These are phyloP conservation scores for Manis pentadactyla DNA, from an alignment of 2,797 vertebrate genomes.

Conservation along the genomic window DNA sequence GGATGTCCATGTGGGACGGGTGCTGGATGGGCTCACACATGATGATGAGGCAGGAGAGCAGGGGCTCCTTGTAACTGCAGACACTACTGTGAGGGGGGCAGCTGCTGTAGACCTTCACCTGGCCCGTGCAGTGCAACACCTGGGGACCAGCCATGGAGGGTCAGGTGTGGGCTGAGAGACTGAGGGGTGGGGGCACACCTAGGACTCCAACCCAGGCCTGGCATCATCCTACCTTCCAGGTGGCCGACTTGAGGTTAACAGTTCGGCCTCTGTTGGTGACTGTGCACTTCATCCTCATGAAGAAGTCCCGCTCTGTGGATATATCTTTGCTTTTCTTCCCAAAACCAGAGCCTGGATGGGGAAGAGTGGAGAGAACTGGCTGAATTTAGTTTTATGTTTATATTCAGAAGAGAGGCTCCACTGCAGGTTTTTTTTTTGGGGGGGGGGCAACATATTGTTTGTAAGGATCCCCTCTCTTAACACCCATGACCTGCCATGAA, in stretches of 20 bases:
- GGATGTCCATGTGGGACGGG: slow-evolving; percentile 96
- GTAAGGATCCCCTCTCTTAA: not conserved
- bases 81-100: slow-evolving; percentile 88
- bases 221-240: slow-evolving; percentile 93
- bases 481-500: too few relatives aligned
- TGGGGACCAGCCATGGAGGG: slow-evolving; percentile 77
- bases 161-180: not conserved
- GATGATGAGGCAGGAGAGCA: slow-evolving; percentile 95
- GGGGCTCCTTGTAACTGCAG: slow-evolving; percentile 94
- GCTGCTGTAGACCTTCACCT: slow-evolving; percentile 93
- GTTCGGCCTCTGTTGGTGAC: slow-evolving; percentile 98
- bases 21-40: slow-evolving; percentile 98
- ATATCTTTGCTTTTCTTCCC: slow-evolving; percentile 95
- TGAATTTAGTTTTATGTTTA: not conserved
- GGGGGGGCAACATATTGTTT: too few relatives aligned
- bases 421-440: not conserved
- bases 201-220: not conserved
- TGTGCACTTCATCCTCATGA: slow-evolving; percentile 99
- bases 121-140: slow-evolving; percentile 98
- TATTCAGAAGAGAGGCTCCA: not conserved
- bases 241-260: slow-evolving; percentile 99
- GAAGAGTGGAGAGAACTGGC: not conserved
- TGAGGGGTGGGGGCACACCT: accelerated
- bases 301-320: slow-evolving; percentile 96
- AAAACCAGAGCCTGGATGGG: slow-evolving; percentile 89